Evolutionary conservation across 2,113 vertebrate genomes (phyloP).

Genomic region (Phoxinus phoxinus): DNA sequence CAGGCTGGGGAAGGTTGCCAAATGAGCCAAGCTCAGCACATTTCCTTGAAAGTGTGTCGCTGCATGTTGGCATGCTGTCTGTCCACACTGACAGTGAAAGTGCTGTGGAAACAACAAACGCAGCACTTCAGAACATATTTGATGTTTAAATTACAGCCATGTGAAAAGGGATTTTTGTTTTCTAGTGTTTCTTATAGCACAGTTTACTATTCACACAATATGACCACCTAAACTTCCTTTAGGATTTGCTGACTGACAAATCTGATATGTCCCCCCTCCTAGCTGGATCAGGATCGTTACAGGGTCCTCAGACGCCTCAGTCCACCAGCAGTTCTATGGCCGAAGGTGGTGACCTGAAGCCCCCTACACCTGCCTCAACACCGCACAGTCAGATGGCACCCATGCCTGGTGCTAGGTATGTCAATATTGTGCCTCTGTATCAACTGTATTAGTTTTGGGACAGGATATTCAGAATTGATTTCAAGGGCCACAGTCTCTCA

Average conservation of each 20-base stretch:
- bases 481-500: not conserved
- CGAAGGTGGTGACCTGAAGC: constrained; percentile 96
- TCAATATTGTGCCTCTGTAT: not conserved
- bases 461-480: not conserved
- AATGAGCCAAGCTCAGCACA: constrained; percentile 7
- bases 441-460: not conserved
- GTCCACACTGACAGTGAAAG: not conserved
- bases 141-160: not conserved
- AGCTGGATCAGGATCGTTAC: constrained; percentile 98
- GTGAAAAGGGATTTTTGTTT: not conserved
- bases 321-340: constrained; percentile 99
- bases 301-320: constrained; percentile 98
- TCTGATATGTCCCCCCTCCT: constrained; percentile 34
- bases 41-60: not conserved
- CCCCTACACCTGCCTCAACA: constrained; percentile 96
- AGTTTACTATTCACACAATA: not conserved
- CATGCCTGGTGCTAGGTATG: constrained; percentile 91
- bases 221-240: not conserved
- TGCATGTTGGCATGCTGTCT: constrained; percentile 16
- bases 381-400: constrained; percentile 96
- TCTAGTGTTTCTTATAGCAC: not conserved
- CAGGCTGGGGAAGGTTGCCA: constrained; percentile 4
- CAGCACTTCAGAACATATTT: not conserved
- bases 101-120: not conserved
- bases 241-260: not conserved